phyloP scores from a whole-genome alignment of 2,888 invertebrate species.

The Zhuqinia jingwanae region DNA sequence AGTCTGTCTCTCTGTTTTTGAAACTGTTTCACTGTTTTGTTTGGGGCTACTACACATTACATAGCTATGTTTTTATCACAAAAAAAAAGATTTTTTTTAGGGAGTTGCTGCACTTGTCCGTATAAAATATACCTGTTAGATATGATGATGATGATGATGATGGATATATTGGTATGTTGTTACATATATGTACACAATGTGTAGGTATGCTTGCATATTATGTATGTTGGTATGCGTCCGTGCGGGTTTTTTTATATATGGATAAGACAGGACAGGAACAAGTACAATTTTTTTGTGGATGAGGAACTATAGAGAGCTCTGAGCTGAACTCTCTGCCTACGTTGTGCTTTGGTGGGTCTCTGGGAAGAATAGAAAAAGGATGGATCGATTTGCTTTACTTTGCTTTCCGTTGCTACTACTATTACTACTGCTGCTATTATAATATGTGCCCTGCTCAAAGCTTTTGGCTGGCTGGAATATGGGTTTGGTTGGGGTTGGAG shows the following conservation, averaged over 20 bases:
- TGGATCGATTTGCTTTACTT: slow-evolving; percentile 32
- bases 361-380: background rate
- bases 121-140: background rate
- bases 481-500: background rate
- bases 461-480: background rate
- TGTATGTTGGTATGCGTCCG: background rate
- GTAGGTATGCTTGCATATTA: background rate
- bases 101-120: slow-evolving; percentile 51
- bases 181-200: slow-evolving; percentile 6
- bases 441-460: too few relatives aligned
- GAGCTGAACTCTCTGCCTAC: background rate
- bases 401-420: background rate
- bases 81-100: background rate
- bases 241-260: slow-evolving; percentile 24
- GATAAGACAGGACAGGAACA: background rate
- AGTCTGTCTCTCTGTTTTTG: background rate
- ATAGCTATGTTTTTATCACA: slow-evolving; percentile 18
- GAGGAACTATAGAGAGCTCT: slow-evolving; percentile 1
- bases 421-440: too few relatives aligned
- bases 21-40: background rate
- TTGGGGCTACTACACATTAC: background rate
- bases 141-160: background rate
- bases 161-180: background rate
- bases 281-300: background rate
- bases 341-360: background rate